Evolutionary conservation across 2,888 invertebrate species (phyloP), one percentile per base, ranked within the genome.

Genomic region (Carpatolechia fugitivella): DNA sequence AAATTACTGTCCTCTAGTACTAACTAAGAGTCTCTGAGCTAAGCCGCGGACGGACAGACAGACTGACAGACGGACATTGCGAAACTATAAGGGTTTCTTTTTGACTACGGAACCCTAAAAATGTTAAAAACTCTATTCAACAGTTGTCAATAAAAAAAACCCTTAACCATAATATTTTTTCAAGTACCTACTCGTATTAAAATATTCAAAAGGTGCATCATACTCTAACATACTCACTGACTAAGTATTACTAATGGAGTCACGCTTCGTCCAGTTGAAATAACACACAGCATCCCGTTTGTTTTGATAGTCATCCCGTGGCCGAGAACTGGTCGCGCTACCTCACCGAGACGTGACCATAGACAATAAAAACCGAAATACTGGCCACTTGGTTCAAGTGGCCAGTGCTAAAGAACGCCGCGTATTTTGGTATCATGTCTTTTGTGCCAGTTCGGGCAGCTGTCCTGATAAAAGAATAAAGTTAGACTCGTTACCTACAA

Each of bases 201-300:
- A 72, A 72, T 76, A 82, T 80, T 80, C 77, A 75, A 66, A 20
- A 44, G 44, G n/a, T 62, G 57, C 72, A 66, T 68, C 63, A 59
- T 60, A 60, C 59, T 6, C 24, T 24, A n/a, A 24, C 24, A 24
- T 4, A 24, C 24, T 24, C 6, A 24, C 6, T 24, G 24, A 24
- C 24, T 24, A 24, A 24, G 24, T 24, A 24, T 56, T 36, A 56
- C 65, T 59, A 62, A 62, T 55, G 54, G 56, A 68, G 71, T 76
- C 82, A 82, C 78, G 82, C 76, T 68, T 73, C 72, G 82, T 79
- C 85, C 89, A 88, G 87, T 86, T 88, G 87, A 67, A 85, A 85
- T 74, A 88, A 89, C 87, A 88, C 63, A 44, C 87, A 89, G 89
- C 85, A 85, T 87, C 85, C 82, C 68, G 65, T 59, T 59, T 77